A percentile compares a stretch with the other conserved stretches of the same genome.
These are phyloP conservation scores for Kryptolebias marmoratus DNA, from an alignment of 2,113 vertebrate species.

Conservation along the genomic window DNA sequence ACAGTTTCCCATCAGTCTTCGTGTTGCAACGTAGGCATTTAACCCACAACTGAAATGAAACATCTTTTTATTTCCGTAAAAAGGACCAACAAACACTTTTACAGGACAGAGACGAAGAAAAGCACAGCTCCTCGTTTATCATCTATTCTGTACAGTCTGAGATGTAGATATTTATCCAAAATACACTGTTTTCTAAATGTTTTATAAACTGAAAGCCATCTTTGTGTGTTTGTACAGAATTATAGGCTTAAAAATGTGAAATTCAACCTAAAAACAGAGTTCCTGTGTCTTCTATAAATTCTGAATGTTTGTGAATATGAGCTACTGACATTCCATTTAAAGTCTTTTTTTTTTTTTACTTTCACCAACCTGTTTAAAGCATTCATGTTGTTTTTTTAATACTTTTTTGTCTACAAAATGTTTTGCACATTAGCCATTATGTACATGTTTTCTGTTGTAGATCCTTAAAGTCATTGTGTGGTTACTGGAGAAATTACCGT, in stretches of 20 bases:
- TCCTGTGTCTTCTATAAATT: not conserved
- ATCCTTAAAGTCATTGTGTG: constrained; percentile 1
- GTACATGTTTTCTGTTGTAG: constrained; percentile 40
- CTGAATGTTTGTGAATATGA: constrained; percentile 21
- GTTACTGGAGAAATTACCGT: constrained; percentile 4
- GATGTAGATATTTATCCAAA: constrained; percentile 64
- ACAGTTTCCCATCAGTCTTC: too few species aligned
- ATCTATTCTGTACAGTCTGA: constrained; percentile 50
- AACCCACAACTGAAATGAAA: too few species aligned
- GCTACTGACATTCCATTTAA: constrained; percentile 28
- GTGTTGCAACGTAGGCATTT: too few species aligned
- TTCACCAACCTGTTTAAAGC: not conserved
- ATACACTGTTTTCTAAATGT: constrained; percentile 73
- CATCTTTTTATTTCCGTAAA: not conserved
- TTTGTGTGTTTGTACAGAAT: constrained; percentile 57
- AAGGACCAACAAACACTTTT: not conserved
- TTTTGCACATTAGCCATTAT: constrained; percentile 65
- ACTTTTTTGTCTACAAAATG: constrained; percentile 11
- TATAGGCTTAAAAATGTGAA: constrained; percentile 55
- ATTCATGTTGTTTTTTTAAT: not conserved
- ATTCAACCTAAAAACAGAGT: constrained; percentile 32
- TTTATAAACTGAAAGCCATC: constrained; percentile 58
- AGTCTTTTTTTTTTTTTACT: constrained; percentile 4
- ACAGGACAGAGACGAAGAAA: not conserved
- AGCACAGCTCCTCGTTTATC: not conserved